phyloP scores from a whole-genome alignment of 2,888 invertebrate species.

The Ophion ventricosus region DNA sequence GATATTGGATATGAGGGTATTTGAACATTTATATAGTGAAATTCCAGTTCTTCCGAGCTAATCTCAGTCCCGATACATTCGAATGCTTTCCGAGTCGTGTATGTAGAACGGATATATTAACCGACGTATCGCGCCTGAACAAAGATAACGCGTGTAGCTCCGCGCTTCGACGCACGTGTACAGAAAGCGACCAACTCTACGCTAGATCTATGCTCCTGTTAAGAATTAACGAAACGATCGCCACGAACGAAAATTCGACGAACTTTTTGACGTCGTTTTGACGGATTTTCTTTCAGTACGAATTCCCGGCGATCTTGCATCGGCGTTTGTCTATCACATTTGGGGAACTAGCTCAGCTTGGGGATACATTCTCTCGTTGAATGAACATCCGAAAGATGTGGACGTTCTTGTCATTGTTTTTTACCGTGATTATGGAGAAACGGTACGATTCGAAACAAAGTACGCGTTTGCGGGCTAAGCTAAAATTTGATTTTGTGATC shows the following conservation, averaged over 20 bases:
- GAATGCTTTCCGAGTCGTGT: too few relatives aligned
- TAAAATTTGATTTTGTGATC: too few relatives aligned
- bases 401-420: background rate
- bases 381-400: background rate
- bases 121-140: background rate
- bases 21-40: too few relatives aligned
- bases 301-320: background rate
- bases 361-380: background rate
- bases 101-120: too few relatives aligned
- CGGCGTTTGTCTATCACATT: too few relatives aligned
- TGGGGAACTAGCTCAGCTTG: too few relatives aligned
- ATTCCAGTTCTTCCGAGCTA: too few relatives aligned
- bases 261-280: constrained; percentile 29
- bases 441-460: too few relatives aligned
- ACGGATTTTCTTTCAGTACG: constrained; percentile 8
- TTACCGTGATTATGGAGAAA: too few relatives aligned
- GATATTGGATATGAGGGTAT: too few relatives aligned
- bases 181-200: constrained; percentile 34
- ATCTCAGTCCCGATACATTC: too few relatives aligned
- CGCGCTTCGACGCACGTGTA: background rate
- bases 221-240: constrained; percentile 57
- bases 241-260: constrained; percentile 49
- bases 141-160: constrained; percentile 14
- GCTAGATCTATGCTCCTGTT: constrained; percentile 58
- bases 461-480: too few relatives aligned